Conservation (phyloP, 30 jellyfish, hydroid and myxozoan species). For the Calvadosia cruxmelitensis region DNA sequence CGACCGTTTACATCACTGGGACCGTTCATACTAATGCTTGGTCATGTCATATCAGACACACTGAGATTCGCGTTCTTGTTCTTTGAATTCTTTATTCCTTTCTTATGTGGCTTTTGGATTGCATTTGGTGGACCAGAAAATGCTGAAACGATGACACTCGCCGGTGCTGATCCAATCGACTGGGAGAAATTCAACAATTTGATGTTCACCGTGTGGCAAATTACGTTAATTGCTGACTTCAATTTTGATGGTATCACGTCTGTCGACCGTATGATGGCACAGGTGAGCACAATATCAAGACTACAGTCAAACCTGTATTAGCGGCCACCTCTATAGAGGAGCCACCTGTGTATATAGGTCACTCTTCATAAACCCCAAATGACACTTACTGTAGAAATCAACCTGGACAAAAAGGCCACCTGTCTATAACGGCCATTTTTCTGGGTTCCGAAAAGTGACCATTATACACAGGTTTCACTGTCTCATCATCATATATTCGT, state of each 20-base stretch:
- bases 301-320: too few species aligned
- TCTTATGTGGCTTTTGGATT: conserved; percentile 81
- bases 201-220: conserved; percentile 78
- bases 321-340: too few species aligned
- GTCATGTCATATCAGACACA: conserved; percentile 85
- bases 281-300: conserved; percentile 36
- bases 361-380: too few species aligned
- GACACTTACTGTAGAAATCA: too few species aligned
- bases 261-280: conserved; percentile 87
- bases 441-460: too few species aligned
- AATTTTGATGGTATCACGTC: conserved; percentile 44
- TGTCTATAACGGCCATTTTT: too few species aligned
- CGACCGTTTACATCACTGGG: conserved; percentile 96
- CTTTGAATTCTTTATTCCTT: conserved; percentile 89
- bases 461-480: too few species aligned
- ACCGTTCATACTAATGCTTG: conserved; percentile 89
- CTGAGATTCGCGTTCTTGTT: conserved; percentile 78
- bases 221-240: conserved; percentile 67
- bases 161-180: conserved; percentile 45
- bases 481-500: too few species aligned
- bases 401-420: too few species aligned
- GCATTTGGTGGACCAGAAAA: conserved; percentile 36
- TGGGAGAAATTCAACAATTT: conserved; percentile 67
- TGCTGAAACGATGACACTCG: conserved; percentile 42
- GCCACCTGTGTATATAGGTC: too few species aligned